These are phyloP conservation scores for Probaryconus sp. DNA, from an alignment of 1,140 invertebrate genomes.

Conservation along the genomic window DNA sequence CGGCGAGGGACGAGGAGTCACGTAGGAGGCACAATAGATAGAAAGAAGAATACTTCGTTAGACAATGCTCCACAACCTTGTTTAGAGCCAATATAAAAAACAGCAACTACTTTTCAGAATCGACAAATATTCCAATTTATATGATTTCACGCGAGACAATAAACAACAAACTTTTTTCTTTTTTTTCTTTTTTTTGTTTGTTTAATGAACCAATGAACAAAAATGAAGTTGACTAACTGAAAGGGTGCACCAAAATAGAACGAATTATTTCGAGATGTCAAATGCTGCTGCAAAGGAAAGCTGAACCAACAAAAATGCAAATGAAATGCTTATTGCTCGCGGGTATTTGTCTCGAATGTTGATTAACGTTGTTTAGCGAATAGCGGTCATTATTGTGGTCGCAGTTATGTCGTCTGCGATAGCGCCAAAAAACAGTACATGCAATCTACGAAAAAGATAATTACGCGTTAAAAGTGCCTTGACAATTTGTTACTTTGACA, in stretches of 20 bases:
- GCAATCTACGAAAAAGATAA: conserved; percentile 52
- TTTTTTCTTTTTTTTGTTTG: conserved; percentile 1
- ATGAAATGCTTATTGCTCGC: conserved; percentile 46
- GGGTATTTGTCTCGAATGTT: conserved; percentile 22
- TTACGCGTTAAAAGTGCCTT: conserved; percentile 30
- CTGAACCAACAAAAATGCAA: conserved; percentile 55
- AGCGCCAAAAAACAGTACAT: conserved; percentile 55
- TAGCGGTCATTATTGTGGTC: conserved; percentile 52
- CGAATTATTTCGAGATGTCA: conserved; percentile 37
- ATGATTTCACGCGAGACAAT: conserved; percentile 14
- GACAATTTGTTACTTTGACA: conserved; percentile 33
- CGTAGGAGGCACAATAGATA: conserved; percentile 69
- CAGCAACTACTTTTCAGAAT: conserved; percentile 19
- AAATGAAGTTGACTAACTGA: conserved; percentile 21
- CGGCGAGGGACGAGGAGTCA: conserved; percentile 69
- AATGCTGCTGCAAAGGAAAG: conserved; percentile 55
- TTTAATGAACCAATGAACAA: conserved; percentile 13
- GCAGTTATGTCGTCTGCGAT: conserved; percentile 58
- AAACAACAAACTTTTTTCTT: background rate
- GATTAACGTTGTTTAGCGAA: conserved; percentile 37
- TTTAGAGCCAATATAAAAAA: background rate
- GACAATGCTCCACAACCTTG: conserved; percentile 23
- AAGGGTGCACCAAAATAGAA: conserved; percentile 15
- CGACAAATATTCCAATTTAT: conserved; percentile 21
- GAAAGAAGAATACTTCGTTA: conserved; percentile 73